Evolutionary conservation across 2,113 vertebrate genomes (phyloP).

Genomic region (Triplophysa tibetana): DNA sequence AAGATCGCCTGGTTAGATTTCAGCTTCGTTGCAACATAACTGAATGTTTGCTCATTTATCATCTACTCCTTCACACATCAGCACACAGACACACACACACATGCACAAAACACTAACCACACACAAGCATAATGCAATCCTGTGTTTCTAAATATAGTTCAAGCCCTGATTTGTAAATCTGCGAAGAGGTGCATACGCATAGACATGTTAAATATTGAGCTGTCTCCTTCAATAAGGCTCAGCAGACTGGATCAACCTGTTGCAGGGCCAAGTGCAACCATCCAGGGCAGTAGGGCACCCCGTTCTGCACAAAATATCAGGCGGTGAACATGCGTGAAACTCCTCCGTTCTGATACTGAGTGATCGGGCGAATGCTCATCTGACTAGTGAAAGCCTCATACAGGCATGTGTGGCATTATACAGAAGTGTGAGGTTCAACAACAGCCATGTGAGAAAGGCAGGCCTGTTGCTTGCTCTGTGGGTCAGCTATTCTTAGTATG

Average conservation of each 20-base stretch:
- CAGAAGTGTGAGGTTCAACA: conserved; percentile 56
- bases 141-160: background rate
- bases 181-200: background rate
- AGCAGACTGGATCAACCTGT: conserved; percentile 33
- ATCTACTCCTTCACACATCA: background rate
- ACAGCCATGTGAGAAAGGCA: conserved; percentile 62
- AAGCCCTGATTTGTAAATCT: background rate
- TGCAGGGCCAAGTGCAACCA: conserved; percentile 26
- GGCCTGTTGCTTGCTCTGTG: conserved; percentile 88
- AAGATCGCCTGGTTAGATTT: conserved; percentile 17
- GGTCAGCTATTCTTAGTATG: conserved; percentile 99
- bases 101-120: background rate
- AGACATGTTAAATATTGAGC: conserved; percentile 13
- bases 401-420: conserved; percentile 19
- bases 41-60: background rate
- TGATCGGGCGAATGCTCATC: conserved; percentile 19
- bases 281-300: conserved; percentile 43
- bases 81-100: background rate
- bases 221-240: conserved; percentile 17
- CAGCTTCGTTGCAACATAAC: conserved; percentile 20
- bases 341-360: background rate
- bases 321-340: background rate
- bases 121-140: background rate
- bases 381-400: conserved; percentile 25
- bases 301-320: background rate